phyloP scores from a whole-genome alignment of 2,797 vertebrate genomes.

The Simalia tracyae region DNA sequence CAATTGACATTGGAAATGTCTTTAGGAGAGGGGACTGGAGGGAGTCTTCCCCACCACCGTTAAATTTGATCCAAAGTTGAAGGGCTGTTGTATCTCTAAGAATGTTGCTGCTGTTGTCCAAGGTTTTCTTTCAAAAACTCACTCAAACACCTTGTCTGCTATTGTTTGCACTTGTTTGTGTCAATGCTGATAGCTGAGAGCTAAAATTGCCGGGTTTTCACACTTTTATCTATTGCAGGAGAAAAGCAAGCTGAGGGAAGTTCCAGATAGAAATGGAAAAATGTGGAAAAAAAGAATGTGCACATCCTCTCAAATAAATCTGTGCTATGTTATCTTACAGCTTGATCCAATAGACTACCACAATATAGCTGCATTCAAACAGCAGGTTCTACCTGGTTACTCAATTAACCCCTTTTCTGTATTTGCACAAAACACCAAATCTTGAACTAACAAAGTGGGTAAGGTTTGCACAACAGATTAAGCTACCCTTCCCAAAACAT shows the following conservation, averaged over 20 bases:
- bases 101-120: background rate
- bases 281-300: slow-evolving; percentile 45
- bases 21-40: background rate
- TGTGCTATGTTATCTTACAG: background rate
- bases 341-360: background rate
- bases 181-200: background rate
- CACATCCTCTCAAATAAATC: slow-evolving; percentile 18
- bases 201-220: slow-evolving; percentile 13
- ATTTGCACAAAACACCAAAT: background rate
- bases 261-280: background rate
- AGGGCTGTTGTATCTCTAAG: background rate
- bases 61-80: slow-evolving; percentile 12
- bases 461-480: background rate
- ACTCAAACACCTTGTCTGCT: slow-evolving; percentile 27
- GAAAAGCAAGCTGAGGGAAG: slow-evolving; percentile 26
- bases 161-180: slow-evolving; percentile 3
- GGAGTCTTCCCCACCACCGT: background rate
- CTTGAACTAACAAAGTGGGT: background rate
- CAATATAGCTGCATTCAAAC: background rate
- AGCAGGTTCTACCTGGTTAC: background rate
- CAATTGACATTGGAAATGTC: background rate
- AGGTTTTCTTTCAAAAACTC: slow-evolving; percentile 26
- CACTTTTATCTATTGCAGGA: slow-evolving; percentile 55
- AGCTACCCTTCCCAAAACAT: background rate
- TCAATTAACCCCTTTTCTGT: background rate